Conservation (phyloP, 2,888 invertebrate genomes). For the Caenorhabditis angaria region DNA sequence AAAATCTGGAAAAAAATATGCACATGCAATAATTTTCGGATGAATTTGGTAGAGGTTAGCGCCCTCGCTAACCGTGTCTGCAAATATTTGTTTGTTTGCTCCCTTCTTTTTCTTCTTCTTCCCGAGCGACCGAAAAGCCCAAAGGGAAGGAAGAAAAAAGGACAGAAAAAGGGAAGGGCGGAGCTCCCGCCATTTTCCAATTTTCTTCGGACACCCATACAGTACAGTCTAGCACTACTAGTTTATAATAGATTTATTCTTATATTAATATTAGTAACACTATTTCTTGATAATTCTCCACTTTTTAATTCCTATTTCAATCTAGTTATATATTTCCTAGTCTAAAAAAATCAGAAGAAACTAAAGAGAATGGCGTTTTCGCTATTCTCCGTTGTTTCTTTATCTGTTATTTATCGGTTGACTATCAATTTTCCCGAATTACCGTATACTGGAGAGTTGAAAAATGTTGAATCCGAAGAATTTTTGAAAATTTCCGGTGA, state of each 20-base stretch:
- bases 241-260: conserved; percentile 5
- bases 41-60: no score
- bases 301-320: background rate
- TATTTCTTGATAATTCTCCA: background rate
- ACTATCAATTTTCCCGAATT: conserved; percentile 68
- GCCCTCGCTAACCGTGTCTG: conserved; percentile 4
- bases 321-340: background rate
- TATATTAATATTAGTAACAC: conserved; percentile 7
- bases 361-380: conserved; percentile 44
- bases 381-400: conserved; percentile 54
- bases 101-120: conserved; percentile 7
- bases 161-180: background rate
- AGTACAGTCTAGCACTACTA: background rate
- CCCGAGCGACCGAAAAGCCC: conserved; percentile 3
- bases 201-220: conserved; percentile 8
- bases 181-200: background rate
- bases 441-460: conserved; percentile 64
- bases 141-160: background rate
- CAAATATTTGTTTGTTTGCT: conserved; percentile 10
- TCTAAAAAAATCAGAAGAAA: background rate
- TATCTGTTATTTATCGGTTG: conserved; percentile 64
- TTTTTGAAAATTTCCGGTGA: conserved; percentile 49
- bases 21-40: conserved; percentile 2
- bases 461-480: conserved; percentile 52
- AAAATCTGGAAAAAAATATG: no score